These are phyloP conservation scores for Heliothis peltigera DNA, from an alignment of 2,888 invertebrate genomes.

Conservation along the genomic window DNA sequence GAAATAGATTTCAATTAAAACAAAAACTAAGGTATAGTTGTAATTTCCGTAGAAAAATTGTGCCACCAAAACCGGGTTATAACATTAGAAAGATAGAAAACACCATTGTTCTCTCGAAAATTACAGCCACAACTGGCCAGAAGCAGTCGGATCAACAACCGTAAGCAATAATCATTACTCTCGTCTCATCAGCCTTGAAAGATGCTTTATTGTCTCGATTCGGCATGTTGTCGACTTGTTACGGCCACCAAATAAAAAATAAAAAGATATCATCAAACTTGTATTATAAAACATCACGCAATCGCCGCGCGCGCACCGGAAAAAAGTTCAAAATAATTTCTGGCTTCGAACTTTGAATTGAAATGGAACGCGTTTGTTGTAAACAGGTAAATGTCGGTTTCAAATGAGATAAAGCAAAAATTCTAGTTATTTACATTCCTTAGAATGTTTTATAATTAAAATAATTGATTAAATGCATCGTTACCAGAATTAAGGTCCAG, in stretches of 20 bases:
- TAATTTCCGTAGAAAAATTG: constrained; percentile 14
- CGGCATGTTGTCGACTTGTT: constrained; percentile 88
- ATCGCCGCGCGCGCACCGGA: constrained; percentile 69
- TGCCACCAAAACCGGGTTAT: constrained; percentile 24
- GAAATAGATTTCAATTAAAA: too few species aligned
- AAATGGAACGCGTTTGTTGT: constrained; percentile 47
- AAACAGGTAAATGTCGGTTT: neutral
- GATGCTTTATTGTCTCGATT: constrained; percentile 87
- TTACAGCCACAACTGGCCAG: constrained; percentile 75
- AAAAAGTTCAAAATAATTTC: constrained; percentile 77
- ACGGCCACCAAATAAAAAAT: constrained; percentile 78
- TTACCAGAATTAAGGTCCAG: constrained; percentile 27
- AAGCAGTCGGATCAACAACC: constrained; percentile 82
- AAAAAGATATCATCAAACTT: constrained; percentile 84
- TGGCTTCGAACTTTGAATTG: constrained; percentile 67
- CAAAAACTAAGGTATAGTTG: too few species aligned
- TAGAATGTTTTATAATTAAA: constrained; percentile 9
- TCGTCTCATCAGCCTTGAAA: constrained; percentile 85
- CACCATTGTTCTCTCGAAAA: constrained; percentile 66
- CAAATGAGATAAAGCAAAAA: neutral
- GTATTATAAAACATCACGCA: constrained; percentile 85
- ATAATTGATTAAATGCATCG: constrained; percentile 12
- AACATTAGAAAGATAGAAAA: constrained; percentile 51
- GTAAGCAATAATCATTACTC: constrained; percentile 87
- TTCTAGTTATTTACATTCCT: constrained; percentile 8